Percentiles rank a stretch among this genome's conserved stretches.
phyloP scores from a whole-genome alignment of 2,888 invertebrate genomes.

The Ophion ventricosus region DNA sequence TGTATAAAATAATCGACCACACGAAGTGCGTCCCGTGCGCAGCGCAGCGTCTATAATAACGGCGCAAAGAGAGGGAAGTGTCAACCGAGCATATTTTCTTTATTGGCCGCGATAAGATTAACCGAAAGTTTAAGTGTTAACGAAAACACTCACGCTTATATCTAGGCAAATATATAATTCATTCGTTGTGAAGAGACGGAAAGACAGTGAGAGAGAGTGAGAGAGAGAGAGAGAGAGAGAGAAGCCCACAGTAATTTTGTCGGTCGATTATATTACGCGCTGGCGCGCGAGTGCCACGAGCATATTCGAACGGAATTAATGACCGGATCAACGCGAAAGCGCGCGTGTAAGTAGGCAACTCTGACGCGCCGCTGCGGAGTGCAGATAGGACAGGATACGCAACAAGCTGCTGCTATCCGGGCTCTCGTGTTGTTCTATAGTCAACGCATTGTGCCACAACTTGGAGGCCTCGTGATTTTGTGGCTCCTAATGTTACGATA shows the following conservation, averaged over 20 bases:
- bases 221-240: constrained; percentile 35
- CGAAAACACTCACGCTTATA: constrained; percentile 13
- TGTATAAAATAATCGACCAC: constrained; percentile 23
- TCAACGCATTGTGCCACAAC: constrained; percentile 33
- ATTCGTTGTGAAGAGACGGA: not conserved
- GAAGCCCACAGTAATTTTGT: constrained; percentile 49
- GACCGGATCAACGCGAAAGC: constrained; percentile 54
- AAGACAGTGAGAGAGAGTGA: not conserved
- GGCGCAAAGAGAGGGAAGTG: constrained; percentile 42
- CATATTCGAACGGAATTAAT: constrained; percentile 65
- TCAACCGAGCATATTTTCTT: constrained; percentile 62
- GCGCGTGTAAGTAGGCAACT: constrained; percentile 35
- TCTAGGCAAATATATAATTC: not conserved
- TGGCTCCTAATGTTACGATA: constrained; percentile 49
- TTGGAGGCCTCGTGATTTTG: constrained; percentile 49
- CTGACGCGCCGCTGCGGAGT: constrained; percentile 15
- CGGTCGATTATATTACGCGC: constrained; percentile 47
- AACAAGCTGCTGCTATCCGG: constrained; percentile 39
- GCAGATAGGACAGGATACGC: constrained; percentile 42
- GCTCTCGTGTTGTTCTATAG: constrained; percentile 29
- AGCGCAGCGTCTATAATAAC: constrained; percentile 34
- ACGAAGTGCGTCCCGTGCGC: not conserved
- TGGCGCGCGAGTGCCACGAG: constrained; percentile 27
- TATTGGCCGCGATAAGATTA: constrained; percentile 70
- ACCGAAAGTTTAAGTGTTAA: constrained; percentile 65